Conservation (phyloP, 1,140 invertebrate genomes). For the Lepidotrigona ventralis region DNA sequence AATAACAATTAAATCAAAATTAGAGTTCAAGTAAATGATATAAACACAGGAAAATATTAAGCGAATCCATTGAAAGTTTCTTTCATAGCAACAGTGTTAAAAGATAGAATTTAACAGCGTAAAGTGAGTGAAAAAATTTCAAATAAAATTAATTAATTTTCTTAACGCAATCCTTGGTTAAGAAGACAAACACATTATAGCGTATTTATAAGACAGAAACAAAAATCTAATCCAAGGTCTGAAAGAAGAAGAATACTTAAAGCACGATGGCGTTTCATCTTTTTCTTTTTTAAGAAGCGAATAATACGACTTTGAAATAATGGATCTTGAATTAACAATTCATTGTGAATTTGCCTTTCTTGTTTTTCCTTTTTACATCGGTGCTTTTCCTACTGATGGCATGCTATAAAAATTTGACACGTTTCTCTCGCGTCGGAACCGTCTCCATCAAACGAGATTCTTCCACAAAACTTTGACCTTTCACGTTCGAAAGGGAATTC, state of each 20-base stretch:
- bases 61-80: no score
- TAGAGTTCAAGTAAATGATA: no score
- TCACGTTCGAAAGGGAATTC: background rate
- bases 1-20: no score
- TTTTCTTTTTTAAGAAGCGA: background rate
- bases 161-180: no score
- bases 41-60: no score
- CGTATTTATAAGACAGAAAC: background rate
- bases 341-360: background rate
- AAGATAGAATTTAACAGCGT: no score
- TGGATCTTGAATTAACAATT: slow-evolving; percentile 11
- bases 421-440: background rate
- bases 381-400: background rate
- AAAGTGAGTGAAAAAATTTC: no score
- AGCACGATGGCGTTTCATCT: background rate
- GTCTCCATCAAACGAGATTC: background rate
- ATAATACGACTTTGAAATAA: slow-evolving; percentile 10
- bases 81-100: no score
- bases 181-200: no score
- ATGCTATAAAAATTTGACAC: slow-evolving; percentile 11
- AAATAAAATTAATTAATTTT: no score
- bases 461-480: no score
- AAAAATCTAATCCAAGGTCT: background rate
- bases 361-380: background rate
- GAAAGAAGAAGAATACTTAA: background rate